Evolutionary conservation across 1,140 invertebrate genomes (phyloP), one percentile per base, ranked within the genome.

Genomic region (Drosophila jambulina): DNA sequence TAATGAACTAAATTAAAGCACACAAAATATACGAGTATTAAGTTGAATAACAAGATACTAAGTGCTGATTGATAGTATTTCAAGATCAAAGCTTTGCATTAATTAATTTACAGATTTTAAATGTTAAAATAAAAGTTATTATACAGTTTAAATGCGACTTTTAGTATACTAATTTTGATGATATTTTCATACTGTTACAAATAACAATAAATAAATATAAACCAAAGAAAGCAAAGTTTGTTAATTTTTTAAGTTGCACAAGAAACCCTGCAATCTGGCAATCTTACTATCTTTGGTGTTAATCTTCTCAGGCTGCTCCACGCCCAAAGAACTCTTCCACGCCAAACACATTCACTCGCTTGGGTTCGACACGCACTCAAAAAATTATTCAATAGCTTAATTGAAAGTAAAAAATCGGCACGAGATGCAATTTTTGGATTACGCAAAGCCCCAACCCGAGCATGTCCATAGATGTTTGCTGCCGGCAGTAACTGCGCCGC

Each of bases 361-460:
- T 36, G 63, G 62, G 75, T 53, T 61, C 75, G 57, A 80, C 82
- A 85, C 82, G 82, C 69, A 87, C 64, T 82, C 80, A 77, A 90
- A 90, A 83, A 90, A 90, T 90, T 88, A 90, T 88, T 88, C 85
- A 88, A 88, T 88, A 78, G 85, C 78, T 90, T 88, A 88, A 88
- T 88, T 88, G 85, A 88, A 88, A 88, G 85, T 90, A 79, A 56
- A 79, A 80, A 88, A 78, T 81, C 85, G 62, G 76, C 74, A 84
- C 85, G 85, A 83, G 81, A 72, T 90, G 87, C 85, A 88, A 88
- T 81, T 90, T 70, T 88, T 81, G 56, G 85, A 88, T 88, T 88
- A 88, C 85, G 85, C 85, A 88, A 88, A 84, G 51, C 69, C 69
- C 56, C 49, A 59, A 53, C 78, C 67, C 53, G 59, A 61, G 56